phyloP scores from a whole-genome alignment of 2,888 invertebrate species.

The Steinernema carpocapsae region DNA sequence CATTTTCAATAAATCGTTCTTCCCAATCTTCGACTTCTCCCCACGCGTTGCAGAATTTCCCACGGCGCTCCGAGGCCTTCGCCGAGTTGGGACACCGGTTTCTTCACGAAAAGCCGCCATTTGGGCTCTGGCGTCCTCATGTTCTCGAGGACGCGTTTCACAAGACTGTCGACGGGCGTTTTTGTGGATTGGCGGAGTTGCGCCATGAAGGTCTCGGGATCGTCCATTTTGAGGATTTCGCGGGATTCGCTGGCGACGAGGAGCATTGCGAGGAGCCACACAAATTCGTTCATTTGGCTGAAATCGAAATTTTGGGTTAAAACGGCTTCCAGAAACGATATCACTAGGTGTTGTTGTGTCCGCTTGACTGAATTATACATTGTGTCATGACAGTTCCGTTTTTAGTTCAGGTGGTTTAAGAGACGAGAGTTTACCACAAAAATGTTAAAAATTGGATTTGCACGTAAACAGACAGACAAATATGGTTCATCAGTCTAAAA shows the following conservation, averaged over 20 bases:
- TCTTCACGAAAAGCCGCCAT: background rate
- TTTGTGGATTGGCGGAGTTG: background rate
- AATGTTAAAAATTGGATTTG: no score
- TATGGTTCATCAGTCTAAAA: no score
- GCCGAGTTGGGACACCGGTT: background rate
- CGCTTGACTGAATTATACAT: no score
- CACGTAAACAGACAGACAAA: no score
- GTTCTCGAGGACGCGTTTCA: constrained; percentile 3
- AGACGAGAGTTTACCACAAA: no score
- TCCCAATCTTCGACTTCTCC: constrained; percentile 4
- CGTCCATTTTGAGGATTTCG: background rate
- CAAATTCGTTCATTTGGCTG: constrained; percentile 15
- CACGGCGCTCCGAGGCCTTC: constrained; percentile 28
- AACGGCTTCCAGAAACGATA: background rate
- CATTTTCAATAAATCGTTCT: constrained; percentile 22
- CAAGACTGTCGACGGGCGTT: background rate
- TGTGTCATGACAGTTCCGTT: no score
- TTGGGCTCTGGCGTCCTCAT: constrained; percentile 15
- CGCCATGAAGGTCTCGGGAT: background rate
- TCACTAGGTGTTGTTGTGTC: no score
- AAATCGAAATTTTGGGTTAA: background rate
- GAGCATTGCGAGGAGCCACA: background rate
- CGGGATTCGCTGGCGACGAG: constrained; percentile 15
- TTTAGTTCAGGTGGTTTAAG: no score
- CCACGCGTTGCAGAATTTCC: constrained; percentile 18